A percentile compares a stretch with the other conserved stretches of the same genome.
Conservation (phyloP, 2,797 vertebrate genomes). For the Syndactyla subalaris region DNA sequence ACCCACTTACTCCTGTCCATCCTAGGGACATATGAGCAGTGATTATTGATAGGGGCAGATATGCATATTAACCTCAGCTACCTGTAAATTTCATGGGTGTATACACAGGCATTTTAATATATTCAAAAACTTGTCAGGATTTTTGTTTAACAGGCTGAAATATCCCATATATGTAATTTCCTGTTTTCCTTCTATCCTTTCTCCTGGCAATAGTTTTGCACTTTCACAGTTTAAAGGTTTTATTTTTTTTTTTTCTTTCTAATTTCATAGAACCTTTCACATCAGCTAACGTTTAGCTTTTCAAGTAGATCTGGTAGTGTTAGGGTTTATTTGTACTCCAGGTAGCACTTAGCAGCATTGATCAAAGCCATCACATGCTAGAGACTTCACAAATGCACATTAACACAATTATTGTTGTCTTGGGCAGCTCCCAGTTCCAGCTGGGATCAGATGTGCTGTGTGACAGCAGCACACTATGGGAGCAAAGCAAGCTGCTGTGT, state of each 20-base stretch:
- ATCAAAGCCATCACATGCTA: neutral
- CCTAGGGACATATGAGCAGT: neutral
- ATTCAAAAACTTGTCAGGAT: neutral
- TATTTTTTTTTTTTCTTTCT: neutral
- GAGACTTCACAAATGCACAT: neutral
- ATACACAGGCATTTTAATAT: neutral
- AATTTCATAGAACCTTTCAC: neutral
- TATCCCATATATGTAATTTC: neutral
- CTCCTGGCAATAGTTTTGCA: neutral
- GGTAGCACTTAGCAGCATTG: neutral
- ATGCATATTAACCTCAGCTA: neutral
- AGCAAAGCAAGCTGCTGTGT: neutral
- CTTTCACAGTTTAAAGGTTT: neutral
- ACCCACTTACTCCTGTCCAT: neutral
- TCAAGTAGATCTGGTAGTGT: neutral
- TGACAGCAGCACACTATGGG: neutral
- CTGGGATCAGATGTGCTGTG: neutral
- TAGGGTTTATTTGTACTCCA: neutral
- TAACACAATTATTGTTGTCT: neutral
- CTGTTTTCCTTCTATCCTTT: neutral
- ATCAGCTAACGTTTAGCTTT: neutral
- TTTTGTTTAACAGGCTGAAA: neutral
- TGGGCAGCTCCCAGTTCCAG: neutral
- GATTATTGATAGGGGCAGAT: neutral
- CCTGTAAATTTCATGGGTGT: neutral